These are phyloP conservation scores for Conchocele bisecta DNA, from an alignment of 2,888 invertebrate species.

Conservation along the genomic window DNA sequence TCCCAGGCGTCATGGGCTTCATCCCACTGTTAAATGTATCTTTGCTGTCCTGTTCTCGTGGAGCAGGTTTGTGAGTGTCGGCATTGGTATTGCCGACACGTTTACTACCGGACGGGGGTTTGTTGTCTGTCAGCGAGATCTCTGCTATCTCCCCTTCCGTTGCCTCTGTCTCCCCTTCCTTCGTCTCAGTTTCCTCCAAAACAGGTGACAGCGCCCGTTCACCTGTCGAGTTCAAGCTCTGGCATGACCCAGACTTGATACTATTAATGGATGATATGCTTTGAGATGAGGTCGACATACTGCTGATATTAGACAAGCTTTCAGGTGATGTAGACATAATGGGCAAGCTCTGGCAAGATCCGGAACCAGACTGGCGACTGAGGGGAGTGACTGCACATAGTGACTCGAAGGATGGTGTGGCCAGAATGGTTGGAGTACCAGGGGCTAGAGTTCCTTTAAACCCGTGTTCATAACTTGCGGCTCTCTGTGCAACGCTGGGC, in stretches of 20 bases:
- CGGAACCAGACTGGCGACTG: constrained; percentile 38
- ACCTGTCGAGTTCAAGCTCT: constrained; percentile 28
- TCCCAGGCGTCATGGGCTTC: constrained; percentile 46
- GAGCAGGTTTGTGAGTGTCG: not conserved
- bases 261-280: constrained; percentile 38
- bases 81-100: not conserved
- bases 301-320: constrained; percentile 24
- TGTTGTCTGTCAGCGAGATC: not conserved
- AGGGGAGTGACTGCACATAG: constrained; percentile 51
- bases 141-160: too few species aligned
- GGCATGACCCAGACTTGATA: constrained; percentile 40
- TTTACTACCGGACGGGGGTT: not conserved
- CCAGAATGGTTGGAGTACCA: constrained; percentile 49
- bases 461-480: constrained; percentile 46
- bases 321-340: constrained; percentile 40
- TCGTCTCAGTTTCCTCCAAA: not conserved
- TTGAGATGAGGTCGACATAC: constrained; percentile 42
- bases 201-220: not conserved
- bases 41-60: not conserved
- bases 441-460: constrained; percentile 27
- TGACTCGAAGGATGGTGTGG: constrained; percentile 56
- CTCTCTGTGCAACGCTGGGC: constrained; percentile 20
- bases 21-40: constrained; percentile 6
- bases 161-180: not conserved
- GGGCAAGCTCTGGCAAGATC: constrained; percentile 50